Percentiles rank a stretch among this genome's conserved stretches.
These are phyloP conservation scores for Himalopsyche japonica DNA, from an alignment of 2,888 invertebrate genomes.

Conservation along the genomic window DNA sequence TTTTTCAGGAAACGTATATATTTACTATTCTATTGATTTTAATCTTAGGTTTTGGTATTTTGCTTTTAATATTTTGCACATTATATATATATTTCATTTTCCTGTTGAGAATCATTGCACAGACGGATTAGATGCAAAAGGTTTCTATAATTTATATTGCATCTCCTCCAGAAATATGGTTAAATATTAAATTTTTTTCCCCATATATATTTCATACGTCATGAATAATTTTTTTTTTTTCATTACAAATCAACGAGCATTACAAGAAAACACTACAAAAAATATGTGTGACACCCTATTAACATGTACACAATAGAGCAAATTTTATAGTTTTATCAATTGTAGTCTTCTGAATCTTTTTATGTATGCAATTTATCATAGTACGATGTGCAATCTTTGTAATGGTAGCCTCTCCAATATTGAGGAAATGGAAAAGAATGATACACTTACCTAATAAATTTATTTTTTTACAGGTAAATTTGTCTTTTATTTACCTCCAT, in stretches of 20 bases:
- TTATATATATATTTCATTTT: neutral
- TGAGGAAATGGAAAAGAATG: conserved; percentile 32
- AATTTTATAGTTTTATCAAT: neutral
- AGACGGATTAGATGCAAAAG: too few relatives aligned
- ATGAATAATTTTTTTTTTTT: neutral
- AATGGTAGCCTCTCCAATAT: conserved; percentile 40
- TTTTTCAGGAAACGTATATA: neutral
- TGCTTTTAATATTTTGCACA: neutral
- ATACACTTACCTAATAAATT: conserved; percentile 35
- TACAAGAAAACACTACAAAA: neutral
- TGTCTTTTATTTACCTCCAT: conserved; percentile 26
- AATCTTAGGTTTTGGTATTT: too few relatives aligned
- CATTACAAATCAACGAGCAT: neutral
- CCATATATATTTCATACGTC: neutral
- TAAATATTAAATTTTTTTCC: neutral
- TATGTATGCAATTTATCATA: neutral
- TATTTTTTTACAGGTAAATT: conserved; percentile 39
- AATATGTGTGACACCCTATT: neutral
- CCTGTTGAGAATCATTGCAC: neutral
- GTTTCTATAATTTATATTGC: neutral
- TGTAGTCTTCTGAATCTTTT: neutral
- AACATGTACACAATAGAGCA: neutral
- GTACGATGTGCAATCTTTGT: conserved; percentile 24
- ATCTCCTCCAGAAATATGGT: neutral
- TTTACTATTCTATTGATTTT: neutral